Evolutionary conservation across 2,113 vertebrate species (phyloP).

Genomic region (Macquaria ambigua): DNA sequence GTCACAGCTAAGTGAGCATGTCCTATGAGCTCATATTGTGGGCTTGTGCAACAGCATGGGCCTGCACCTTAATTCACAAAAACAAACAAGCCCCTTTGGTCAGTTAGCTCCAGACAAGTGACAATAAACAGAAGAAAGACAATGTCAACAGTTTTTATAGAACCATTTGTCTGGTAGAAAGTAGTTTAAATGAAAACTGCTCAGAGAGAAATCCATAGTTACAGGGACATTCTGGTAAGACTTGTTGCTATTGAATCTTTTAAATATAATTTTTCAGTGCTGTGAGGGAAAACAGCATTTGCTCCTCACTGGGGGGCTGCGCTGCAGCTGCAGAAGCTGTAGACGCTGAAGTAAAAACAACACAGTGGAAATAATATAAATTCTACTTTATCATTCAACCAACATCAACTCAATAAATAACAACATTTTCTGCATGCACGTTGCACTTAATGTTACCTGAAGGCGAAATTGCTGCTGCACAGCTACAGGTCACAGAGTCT

Average conservation of each 20-base stretch:
- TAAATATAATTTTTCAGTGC: not conserved
- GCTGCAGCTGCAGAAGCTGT: not conserved
- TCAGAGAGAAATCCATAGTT: not conserved
- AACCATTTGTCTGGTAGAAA: not conserved
- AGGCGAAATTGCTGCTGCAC: no score
- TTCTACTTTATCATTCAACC: not conserved
- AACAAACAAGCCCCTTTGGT: conserved; percentile 41
- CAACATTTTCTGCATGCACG: no score
- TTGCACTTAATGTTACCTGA: not conserved
- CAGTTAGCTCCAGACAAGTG: conserved; percentile 25
- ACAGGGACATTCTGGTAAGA: not conserved
- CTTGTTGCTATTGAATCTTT: not conserved
- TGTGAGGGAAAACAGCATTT: not conserved
- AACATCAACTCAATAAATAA: not conserved
- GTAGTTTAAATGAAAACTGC: not conserved
- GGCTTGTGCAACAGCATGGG: conserved; percentile 23
- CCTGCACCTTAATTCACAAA: conserved; percentile 39
- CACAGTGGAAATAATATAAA: not conserved
- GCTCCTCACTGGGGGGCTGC: not conserved
- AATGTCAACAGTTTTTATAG: conserved; percentile 28
- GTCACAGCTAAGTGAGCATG: conserved; percentile 57
- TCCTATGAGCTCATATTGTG: conserved; percentile 32
- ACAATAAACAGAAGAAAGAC: conserved; percentile 25
- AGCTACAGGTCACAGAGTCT: no score
- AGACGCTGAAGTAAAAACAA: not conserved